These are phyloP conservation scores for Drosophila cognata DNA, from an alignment of 2,888 invertebrate genomes.

Conservation along the genomic window DNA sequence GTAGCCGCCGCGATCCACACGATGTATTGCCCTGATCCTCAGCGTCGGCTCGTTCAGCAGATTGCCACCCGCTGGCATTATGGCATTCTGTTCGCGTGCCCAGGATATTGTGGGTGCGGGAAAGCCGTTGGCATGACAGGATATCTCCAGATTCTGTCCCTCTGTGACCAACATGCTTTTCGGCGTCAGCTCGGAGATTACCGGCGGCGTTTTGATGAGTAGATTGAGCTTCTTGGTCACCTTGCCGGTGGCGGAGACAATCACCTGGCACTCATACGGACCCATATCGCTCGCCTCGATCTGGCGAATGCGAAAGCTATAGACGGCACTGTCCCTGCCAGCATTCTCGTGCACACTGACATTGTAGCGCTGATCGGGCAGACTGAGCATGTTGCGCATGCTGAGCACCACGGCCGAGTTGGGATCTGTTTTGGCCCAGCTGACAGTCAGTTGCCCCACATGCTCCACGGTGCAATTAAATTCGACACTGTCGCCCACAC, in stretches of 20 bases:
- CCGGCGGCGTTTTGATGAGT: slow-evolving; percentile 82
- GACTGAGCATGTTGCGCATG: slow-evolving; percentile 79
- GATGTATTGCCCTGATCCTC: slow-evolving; percentile 80
- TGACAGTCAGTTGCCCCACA: slow-evolving; percentile 79
- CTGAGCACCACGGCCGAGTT: slow-evolving; percentile 81
- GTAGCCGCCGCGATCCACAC: slow-evolving; percentile 84
- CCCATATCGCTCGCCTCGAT: slow-evolving; percentile 84
- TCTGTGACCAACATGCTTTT: slow-evolving; percentile 79
- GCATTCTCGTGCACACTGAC: slow-evolving; percentile 73
- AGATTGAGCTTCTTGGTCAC: slow-evolving; percentile 80
- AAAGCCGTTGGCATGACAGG: slow-evolving; percentile 91
- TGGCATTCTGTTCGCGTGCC: slow-evolving; percentile 88
- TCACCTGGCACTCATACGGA: slow-evolving; percentile 84
- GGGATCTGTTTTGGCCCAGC: slow-evolving; percentile 82
- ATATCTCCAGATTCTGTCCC: slow-evolving; percentile 85
- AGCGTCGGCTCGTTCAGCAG: slow-evolving; percentile 76
- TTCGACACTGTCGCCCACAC: slow-evolving; percentile 82
- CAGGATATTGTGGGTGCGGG: slow-evolving; percentile 90
- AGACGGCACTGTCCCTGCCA: slow-evolving; percentile 71
- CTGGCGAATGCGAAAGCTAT: slow-evolving; percentile 81
- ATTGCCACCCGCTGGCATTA: slow-evolving; percentile 84
- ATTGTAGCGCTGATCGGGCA: slow-evolving; percentile 82
- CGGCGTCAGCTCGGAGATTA: slow-evolving; percentile 80
- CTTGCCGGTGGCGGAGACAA: slow-evolving; percentile 81
- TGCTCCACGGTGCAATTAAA: slow-evolving; percentile 84